Evolutionary conservation across 2,113 vertebrate species (phyloP).

Genomic region (Phoxinus phoxinus): DNA sequence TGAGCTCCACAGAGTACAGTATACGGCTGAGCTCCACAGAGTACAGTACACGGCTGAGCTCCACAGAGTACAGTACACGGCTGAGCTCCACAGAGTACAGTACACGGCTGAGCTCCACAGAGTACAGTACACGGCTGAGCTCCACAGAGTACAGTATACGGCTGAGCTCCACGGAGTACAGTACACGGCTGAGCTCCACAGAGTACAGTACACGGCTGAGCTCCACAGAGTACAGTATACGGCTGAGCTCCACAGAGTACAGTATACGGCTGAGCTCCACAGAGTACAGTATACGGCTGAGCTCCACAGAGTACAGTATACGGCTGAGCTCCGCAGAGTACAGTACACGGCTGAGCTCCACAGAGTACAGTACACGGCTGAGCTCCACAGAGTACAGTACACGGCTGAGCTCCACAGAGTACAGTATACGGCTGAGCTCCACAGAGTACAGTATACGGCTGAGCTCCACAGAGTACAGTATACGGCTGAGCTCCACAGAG

Average conservation of each 20-base stretch:
- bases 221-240: too few species aligned
- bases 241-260: not conserved
- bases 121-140: not conserved
- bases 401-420: not conserved
- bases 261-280: not conserved
- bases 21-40: too few species aligned
- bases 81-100: not conserved
- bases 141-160: too few species aligned
- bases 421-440: not conserved
- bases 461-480: too few species aligned
- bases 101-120: not conserved
- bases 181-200: too few species aligned
- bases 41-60: not conserved
- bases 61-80: too few species aligned
- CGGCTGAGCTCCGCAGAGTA: too few species aligned
- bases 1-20: too few species aligned
- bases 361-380: not conserved
- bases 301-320: too few species aligned
- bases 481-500: not conserved
- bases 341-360: too few species aligned
- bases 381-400: too few species aligned
- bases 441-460: not conserved
- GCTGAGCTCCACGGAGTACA: too few species aligned
- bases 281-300: not conserved
- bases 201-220: not conserved